Evolutionary conservation across 2,113 vertebrate genomes (phyloP).

Genomic region (Tyrannus savana): DNA sequence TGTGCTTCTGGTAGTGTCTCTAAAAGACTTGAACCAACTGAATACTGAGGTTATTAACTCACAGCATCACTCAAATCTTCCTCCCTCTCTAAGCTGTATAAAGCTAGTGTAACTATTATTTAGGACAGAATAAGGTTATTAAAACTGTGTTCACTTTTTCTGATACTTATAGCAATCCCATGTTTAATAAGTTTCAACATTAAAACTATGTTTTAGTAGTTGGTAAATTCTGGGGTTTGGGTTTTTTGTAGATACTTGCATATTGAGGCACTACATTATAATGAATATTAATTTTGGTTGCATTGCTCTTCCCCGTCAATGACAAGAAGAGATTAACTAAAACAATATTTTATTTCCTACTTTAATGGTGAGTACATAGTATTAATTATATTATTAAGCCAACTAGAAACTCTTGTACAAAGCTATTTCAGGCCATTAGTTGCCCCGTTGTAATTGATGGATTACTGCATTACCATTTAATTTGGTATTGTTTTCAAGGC

Average conservation of each 20-base stretch:
- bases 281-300: slow-evolving; percentile 63
- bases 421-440: slow-evolving; percentile 74
- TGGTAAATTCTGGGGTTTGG: background rate
- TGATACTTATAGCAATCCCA: background rate
- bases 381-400: slow-evolving; percentile 79
- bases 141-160: background rate
- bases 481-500: slow-evolving; percentile 79
- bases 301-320: slow-evolving; percentile 27
- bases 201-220: background rate
- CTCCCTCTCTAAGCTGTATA: background rate
- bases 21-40: background rate
- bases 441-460: slow-evolving; percentile 70
- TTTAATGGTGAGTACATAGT: slow-evolving; percentile 67
- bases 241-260: background rate
- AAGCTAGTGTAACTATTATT: background rate
- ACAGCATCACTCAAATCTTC: background rate
- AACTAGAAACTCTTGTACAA: slow-evolving; percentile 73
- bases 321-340: slow-evolving; percentile 72
- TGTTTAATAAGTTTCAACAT: background rate
- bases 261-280: background rate
- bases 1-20: background rate
- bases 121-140: background rate
- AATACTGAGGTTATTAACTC: background rate
- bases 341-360: slow-evolving; percentile 75
- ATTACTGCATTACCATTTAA: slow-evolving; percentile 79